phyloP scores from a whole-genome alignment of 2,797 vertebrate species.

The Manis pentadactyla region DNA sequence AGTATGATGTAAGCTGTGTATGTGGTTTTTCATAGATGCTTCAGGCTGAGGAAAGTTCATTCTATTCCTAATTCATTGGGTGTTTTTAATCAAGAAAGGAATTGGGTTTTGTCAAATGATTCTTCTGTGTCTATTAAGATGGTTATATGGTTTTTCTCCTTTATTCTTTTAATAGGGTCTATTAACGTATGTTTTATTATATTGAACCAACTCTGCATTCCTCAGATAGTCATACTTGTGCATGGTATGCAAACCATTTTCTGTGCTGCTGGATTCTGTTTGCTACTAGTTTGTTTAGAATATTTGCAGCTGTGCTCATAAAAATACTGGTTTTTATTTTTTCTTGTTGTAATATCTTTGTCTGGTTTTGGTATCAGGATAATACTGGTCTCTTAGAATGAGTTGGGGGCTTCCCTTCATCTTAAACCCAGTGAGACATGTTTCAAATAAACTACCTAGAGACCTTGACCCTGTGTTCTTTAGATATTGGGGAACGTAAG shows the following conservation, averaged over 20 bases:
- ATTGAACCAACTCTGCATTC: conserved; percentile 64
- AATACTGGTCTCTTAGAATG: not conserved
- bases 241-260: conserved; percentile 68
- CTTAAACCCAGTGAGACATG: not conserved
- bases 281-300: conserved; percentile 64
- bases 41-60: conserved; percentile 46
- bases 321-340: conserved; percentile 18
- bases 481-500: not conserved
- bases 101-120: conserved; percentile 58
- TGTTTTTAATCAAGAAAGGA: conserved; percentile 14
- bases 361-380: not conserved
- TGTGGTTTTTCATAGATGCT: conserved; percentile 53
- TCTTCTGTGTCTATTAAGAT: conserved; percentile 47
- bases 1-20: conserved; percentile 52
- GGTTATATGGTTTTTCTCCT: conserved; percentile 58
- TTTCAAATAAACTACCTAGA: not conserved
- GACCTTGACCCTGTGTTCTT: not conserved
- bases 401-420: not conserved
- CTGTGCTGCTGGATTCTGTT: conserved; percentile 63
- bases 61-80: conserved; percentile 46
- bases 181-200: conserved; percentile 57
- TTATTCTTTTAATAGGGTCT: conserved; percentile 43
- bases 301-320: conserved; percentile 52
- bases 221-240: conserved; percentile 41
- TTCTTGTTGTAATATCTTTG: not conserved